These are phyloP conservation scores for Zygogramma bicolorata DNA, from an alignment of 2,888 invertebrate genomes.

Conservation along the genomic window DNA sequence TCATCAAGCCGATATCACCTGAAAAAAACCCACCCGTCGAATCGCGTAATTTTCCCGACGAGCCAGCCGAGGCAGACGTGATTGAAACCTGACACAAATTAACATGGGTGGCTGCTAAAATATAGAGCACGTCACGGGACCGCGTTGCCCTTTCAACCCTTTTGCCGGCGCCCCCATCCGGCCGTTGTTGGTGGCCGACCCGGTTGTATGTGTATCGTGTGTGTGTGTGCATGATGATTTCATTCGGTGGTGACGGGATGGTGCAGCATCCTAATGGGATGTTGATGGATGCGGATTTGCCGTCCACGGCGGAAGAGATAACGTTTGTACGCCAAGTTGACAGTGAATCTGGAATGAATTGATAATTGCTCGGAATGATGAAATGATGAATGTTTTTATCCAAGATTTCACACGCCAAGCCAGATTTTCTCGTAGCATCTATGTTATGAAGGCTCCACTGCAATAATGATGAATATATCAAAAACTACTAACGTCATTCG, in stretches of 20 bases:
- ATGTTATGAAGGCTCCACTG: too few species aligned
- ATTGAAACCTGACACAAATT: conserved; percentile 15
- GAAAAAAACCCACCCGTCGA: neutral
- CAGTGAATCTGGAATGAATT: too few species aligned
- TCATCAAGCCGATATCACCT: neutral
- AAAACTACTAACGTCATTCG: too few species aligned
- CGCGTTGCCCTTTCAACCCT: conserved; percentile 9
- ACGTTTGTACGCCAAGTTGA: too few species aligned
- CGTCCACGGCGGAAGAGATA: neutral
- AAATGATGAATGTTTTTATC: too few species aligned
- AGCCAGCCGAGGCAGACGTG: neutral
- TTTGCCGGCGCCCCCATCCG: neutral
- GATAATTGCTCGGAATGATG: too few species aligned
- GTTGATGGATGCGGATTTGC: neutral
- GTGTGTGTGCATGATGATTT: neutral
- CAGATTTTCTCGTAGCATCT: too few species aligned
- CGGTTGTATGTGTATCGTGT: neutral
- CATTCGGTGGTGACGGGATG: neutral
- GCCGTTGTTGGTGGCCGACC: neutral
- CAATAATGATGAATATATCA: too few species aligned
- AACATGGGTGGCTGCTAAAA: conserved; percentile 16
- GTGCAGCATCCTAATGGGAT: neutral
- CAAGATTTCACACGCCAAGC: too few species aligned
- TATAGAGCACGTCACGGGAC: conserved; percentile 8
- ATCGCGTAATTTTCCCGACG: neutral